Evolutionary conservation across 2,797 vertebrate species (phyloP).

Genomic region (Lemur catta): DNA sequence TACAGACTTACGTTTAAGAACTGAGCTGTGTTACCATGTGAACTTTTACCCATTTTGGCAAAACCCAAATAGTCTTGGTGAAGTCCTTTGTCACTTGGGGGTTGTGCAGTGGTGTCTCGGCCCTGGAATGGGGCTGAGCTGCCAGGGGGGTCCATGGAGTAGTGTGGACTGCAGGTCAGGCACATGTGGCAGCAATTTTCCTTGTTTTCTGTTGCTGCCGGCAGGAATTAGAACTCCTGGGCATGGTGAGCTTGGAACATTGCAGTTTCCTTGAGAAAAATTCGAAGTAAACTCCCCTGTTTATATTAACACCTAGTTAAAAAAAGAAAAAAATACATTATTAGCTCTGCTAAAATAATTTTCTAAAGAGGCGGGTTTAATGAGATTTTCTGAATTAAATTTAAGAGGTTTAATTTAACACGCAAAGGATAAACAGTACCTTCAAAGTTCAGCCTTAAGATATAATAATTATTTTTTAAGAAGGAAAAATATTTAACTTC

Average conservation of each 20-base stretch:
- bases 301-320: conserved; percentile 66
- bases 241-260: conserved; percentile 52
- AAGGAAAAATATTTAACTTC: conserved; percentile 47
- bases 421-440: conserved; percentile 52
- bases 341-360: conserved; percentile 64
- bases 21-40: neutral
- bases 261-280: conserved; percentile 66
- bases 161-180: conserved; percentile 64
- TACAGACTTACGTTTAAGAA: neutral
- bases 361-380: conserved; percentile 48
- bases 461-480: conserved; percentile 42
- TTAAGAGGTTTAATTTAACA: conserved; percentile 71
- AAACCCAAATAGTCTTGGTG: conserved; percentile 22
- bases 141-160: conserved; percentile 55
- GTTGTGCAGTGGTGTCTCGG: neutral
- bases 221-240: conserved; percentile 67
- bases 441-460: conserved; percentile 70
- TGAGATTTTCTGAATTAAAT: conserved; percentile 70
- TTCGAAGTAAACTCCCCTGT: conserved; percentile 59
- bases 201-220: conserved; percentile 63
- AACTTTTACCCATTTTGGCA: neutral
- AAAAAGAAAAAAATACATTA: conserved; percentile 49
- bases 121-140: conserved; percentile 59
- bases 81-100: conserved; percentile 41
- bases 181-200: conserved; percentile 82